phyloP scores from a whole-genome alignment of 2,797 vertebrate species.

The Intellagama lesueurii region DNA sequence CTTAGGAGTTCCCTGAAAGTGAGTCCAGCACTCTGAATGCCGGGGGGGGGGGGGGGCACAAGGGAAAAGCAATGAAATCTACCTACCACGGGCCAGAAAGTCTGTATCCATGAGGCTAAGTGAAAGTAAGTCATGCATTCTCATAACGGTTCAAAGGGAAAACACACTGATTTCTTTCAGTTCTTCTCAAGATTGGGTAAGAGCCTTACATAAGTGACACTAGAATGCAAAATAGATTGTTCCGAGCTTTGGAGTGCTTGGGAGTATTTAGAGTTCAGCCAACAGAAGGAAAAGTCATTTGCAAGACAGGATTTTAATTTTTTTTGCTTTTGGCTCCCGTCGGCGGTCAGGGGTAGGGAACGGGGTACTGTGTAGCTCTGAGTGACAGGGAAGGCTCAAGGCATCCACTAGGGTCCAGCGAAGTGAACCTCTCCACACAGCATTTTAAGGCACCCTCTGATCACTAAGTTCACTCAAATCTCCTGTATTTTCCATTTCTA shows the following conservation, averaged over 20 bases:
- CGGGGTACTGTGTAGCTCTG: not conserved
- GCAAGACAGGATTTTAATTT: not conserved
- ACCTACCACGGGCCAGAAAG: slow-evolving; percentile 65
- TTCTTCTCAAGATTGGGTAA: slow-evolving; percentile 34
- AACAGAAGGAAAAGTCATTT: slow-evolving; percentile 68
- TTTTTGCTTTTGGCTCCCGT: not conserved
- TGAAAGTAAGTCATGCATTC: slow-evolving; percentile 66
- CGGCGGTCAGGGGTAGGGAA: not conserved
- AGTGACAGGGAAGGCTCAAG: not conserved
- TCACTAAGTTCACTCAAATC: not conserved
- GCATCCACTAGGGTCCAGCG: slow-evolving; percentile 1
- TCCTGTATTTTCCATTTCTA: not conserved
- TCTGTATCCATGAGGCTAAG: slow-evolving; percentile 55
- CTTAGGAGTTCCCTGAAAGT: not conserved
- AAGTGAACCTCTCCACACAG: not conserved
- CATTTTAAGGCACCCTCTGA: not conserved
- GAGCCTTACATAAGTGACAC: slow-evolving; percentile 56
- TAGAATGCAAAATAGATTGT: slow-evolving; percentile 59
- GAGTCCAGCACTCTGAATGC: not conserved
- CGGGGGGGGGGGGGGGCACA: slow-evolving; percentile 18
- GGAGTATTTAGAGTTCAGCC: slow-evolving; percentile 64
- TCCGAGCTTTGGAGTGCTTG: slow-evolving; percentile 61
- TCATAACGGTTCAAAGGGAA: slow-evolving; percentile 60
- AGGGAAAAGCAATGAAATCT: slow-evolving; percentile 54
- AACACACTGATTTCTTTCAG: slow-evolving; percentile 30